Evolutionary conservation across 2,888 invertebrate species (phyloP), one percentile per base, ranked within the genome.

Genomic region (Leucophora obtusa): DNA sequence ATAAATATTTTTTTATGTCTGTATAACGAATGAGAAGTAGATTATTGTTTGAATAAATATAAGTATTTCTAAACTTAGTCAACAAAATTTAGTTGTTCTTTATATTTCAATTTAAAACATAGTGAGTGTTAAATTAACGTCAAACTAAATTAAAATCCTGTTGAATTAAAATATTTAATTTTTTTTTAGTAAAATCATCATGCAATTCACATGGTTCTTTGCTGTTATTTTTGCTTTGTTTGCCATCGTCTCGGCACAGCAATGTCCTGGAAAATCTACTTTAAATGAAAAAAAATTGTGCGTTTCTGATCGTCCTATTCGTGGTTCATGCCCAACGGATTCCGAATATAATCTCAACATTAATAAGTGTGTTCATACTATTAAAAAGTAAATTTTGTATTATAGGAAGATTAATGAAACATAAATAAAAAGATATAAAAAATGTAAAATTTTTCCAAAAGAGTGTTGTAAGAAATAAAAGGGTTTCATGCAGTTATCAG

Each of bases 201-300:
- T 89, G 89, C 87, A 89, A 63, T 88, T 89, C 79, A 79, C 86
- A 18, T 87, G 86, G 86, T 82, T 88, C 38, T 81, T 86, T 18
- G 79, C 86, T 14, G 65, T 89, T n/a, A 77, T 89, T 47, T 85
- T 89, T 53, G 86, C 86, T 50, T 73, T 89, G 38, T 62, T 87
- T 11, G 86, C 85, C 7, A 77, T 84, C n/a, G 83, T 83, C 21
- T 83, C 86, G 51, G 87, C 85, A 7, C 53, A 76, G 24, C 74
- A 70, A 0, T 89, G 89, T 69, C 86, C 87, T 0, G 62, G 53
- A 2, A 51, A 75, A 60, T 77, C 58, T 65, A 84, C 66, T 53
- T 88, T 89, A 88, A 88, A 89, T 63, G 86, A 87, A 79, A 77
- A 85, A 14, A 87, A 86, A 83, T 83, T 86, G 3, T 90, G 89